Evolutionary conservation across 2,888 invertebrate genomes (phyloP).

Genomic region (Phyllotreta cruciferae): DNA sequence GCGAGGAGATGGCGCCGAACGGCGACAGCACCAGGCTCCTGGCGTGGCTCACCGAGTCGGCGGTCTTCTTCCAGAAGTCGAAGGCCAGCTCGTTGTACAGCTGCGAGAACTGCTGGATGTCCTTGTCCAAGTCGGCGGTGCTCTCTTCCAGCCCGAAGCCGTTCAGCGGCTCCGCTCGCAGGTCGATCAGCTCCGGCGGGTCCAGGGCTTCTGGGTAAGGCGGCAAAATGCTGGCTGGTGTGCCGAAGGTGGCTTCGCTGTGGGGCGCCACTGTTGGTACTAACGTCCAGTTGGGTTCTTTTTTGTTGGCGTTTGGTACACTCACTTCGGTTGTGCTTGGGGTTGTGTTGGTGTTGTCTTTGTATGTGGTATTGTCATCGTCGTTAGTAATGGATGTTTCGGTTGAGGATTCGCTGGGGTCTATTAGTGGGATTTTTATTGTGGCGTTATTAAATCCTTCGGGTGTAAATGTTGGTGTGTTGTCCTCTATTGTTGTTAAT

Average conservation of each 20-base stretch:
- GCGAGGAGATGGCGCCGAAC: conserved; percentile 82
- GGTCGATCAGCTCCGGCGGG: conserved; percentile 60
- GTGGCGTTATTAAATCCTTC: background rate
- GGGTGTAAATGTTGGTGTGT: background rate
- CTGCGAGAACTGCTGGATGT: conserved; percentile 78
- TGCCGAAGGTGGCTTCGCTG: conserved; percentile 35
- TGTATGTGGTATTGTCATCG: background rate
- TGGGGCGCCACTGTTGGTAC: conserved; percentile 66
- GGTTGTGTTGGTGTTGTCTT: background rate
- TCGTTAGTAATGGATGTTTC: background rate
- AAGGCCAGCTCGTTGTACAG: conserved; percentile 87
- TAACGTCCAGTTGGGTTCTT: conserved; percentile 62
- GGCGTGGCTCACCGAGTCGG: conserved; percentile 74
- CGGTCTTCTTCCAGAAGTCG: conserved; percentile 79
- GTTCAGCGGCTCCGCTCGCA: conserved; percentile 65
- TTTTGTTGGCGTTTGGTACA: conserved; percentile 4
- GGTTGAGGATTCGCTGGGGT: background rate
- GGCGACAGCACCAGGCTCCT: conserved; percentile 84
- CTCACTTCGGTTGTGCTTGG: background rate
- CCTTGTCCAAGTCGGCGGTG: conserved; percentile 73
- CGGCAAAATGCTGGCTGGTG: conserved; percentile 33
- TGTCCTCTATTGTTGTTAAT: conserved; percentile 12
- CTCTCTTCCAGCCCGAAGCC: conserved; percentile 80
- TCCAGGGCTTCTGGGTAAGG: conserved; percentile 46
- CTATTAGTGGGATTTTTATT: background rate